Base-by-base conservation (phyloP, 2,113 vertebrate species). In the Pogonocichla stellata region DNA sequence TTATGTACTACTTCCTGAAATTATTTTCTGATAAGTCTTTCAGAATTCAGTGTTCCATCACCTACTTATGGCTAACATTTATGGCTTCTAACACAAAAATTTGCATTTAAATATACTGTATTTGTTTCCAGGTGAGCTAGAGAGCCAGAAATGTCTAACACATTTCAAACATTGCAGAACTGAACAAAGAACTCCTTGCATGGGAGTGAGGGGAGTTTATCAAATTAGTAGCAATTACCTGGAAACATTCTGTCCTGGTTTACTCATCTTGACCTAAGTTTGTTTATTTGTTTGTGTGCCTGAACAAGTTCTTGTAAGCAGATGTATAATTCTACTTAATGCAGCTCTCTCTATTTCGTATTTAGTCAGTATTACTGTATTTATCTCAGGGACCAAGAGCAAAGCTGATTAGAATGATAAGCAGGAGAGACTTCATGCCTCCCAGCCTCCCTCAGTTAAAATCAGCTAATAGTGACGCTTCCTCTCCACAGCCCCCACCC, bases 391-490 rank as follows among this genome's bases (percentile, higher is more conserved):
- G 56, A 96, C 94, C 86, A 1, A 58, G 73, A 34, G 38, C 79
- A 94, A 53, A 84, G 25, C 60, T 92, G 96, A 97, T 96, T 43
- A 88, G 71, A 93, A 64, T 57, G 95, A 96, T 97, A 97, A 97
- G 88, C 58, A 83, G 58, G 56, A 92, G 84, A 95, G 58, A 56
- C 58, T 90, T 91, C 31, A 14, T 47, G 47, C 50, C 66, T 92
- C 40, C 77, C 71, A 91, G 54, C 83, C 61, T 87, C 82, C 51
- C 60, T 70, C 64, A 25, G 79, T 74, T 93, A 26, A 85, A 92
- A 65, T 77, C 82, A 95, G 82, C 82, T 93, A 94, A 83, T 70
- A 56, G 71, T 90, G 47, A 71, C 4, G 0, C 61, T 96, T 97
- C 95, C 95, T 91, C 56, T 96, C 0, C 0, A 34, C 74, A 94